Evolutionary conservation across 2,113 vertebrate genomes (phyloP).

Genomic region (Hippocampus barbouri): DNA sequence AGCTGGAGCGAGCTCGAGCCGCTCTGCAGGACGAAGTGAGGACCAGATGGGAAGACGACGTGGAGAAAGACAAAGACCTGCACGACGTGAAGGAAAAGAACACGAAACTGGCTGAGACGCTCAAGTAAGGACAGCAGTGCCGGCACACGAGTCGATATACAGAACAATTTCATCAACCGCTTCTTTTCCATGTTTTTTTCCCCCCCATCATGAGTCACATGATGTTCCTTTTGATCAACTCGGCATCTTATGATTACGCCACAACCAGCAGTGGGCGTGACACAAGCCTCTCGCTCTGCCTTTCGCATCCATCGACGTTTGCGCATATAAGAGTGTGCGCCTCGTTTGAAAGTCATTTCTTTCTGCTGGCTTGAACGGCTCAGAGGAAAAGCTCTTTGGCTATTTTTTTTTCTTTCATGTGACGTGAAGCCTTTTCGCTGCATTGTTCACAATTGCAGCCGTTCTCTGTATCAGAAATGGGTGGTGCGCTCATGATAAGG

Average conservation of each 20-base stretch:
- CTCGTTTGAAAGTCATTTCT: background rate
- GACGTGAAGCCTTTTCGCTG: background rate
- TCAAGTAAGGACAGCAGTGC: slow-evolving; percentile 67
- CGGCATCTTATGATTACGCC: slow-evolving; percentile 55
- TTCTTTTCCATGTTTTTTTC: background rate
- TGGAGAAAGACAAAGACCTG: slow-evolving; percentile 62
- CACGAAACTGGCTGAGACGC: slow-evolving; percentile 68
- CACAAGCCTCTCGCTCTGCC: slow-evolving; percentile 14
- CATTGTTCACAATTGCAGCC: slow-evolving; percentile 1
- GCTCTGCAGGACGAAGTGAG: slow-evolving; percentile 72
- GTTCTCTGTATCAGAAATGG: slow-evolving; percentile 26
- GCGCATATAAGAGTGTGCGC: slow-evolving; percentile 22
- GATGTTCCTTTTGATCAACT: background rate
- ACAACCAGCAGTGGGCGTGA: slow-evolving; percentile 22
- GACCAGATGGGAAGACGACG: slow-evolving; percentile 69
- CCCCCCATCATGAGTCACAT: background rate
- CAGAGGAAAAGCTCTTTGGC: background rate
- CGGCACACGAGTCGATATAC: background rate
- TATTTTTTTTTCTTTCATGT: slow-evolving; percentile 7
- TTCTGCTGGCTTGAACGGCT: background rate
- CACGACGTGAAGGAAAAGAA: slow-evolving; percentile 72
- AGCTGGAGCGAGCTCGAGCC: slow-evolving; percentile 78
- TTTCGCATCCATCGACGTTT: background rate
- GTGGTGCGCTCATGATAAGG: slow-evolving; percentile 42
- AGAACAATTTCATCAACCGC: background rate